Evolutionary conservation across 2,113 vertebrate genomes (phyloP), one percentile per base, ranked within the genome.

Genomic region (Pteruthius melanotis): DNA sequence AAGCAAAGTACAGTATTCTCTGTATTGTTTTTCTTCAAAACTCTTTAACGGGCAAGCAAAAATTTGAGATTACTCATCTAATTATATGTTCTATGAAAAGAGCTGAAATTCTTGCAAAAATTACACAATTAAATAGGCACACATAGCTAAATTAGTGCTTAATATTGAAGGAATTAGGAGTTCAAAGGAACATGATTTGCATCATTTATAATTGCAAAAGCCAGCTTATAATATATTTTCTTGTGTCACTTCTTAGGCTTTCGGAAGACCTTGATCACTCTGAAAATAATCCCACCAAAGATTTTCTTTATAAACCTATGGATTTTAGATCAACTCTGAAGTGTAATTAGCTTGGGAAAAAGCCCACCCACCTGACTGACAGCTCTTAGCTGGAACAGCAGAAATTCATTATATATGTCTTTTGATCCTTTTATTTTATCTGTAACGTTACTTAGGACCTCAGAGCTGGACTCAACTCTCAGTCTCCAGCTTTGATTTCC

Each of bases 281-380:
- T 91, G 65, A 81, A 97, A 94, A 68, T 95, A 91, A 97, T 90
- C 91, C 47, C 47, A 57, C 71, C 37, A 94, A 96, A 95, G 42
- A 50, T 74, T 89, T 53, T 77, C 82, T 39, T 87, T 82, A 72
- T 47, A 94, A 89, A 92, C 66, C 56, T 82, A 31, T 89, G 85
- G 88, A 57, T 94, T 79, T 72, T 87, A 92, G 23, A 92, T 90
- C 57, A 93, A 79, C 56, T 52, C n/a, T 87, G 50, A 92, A 95
- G 52, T 28, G 27, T 91, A 89, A 93, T 95, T 94, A 90, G 68
- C 44, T 88, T 49, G 76, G 66, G 50, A 52, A 92, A 81, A 81
- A 91, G 39, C 30, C 71, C 68, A 82, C 72, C 59, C 59, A 75
- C 70, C 86, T 52, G 71, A 82, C 18, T 63, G 54, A 81, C 69